Percentiles rank a stretch among this genome's conserved stretches.
phyloP scores from a whole-genome alignment of 2,797 vertebrate genomes.

The Notamacropus eugenii region DNA sequence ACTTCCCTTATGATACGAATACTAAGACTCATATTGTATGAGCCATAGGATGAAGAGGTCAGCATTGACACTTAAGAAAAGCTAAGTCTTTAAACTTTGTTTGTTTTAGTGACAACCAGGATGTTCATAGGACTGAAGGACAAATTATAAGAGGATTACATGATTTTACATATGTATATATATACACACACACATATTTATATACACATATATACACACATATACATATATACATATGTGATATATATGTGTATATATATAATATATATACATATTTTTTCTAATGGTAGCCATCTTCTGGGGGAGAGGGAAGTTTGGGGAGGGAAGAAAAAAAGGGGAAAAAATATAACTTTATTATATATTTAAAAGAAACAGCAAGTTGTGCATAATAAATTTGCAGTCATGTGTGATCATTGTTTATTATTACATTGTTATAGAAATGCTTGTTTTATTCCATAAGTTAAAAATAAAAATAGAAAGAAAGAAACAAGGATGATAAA shows the following conservation, averaged over 20 bases:
- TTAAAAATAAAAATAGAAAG: background rate
- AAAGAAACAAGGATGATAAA: too few species aligned
- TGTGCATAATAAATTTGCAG: background rate
- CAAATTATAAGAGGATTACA: background rate
- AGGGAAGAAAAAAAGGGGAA: background rate
- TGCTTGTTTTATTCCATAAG: background rate
- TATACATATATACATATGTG: too few species aligned
- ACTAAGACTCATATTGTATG: background rate
- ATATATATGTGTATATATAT: too few species aligned
- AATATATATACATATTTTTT: too few species aligned
- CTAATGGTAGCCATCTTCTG: too few species aligned
- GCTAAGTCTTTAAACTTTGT: background rate
- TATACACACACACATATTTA: too few species aligned
- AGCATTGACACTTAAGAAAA: background rate
- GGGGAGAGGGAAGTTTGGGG: too few species aligned
- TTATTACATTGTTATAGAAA: background rate
- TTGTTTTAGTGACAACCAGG: background rate
- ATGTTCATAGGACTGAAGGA: background rate
- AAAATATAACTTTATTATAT: background rate
- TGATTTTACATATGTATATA: background rate
- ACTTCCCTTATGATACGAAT: background rate
- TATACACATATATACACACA: too few species aligned
- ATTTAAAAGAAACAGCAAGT: background rate
- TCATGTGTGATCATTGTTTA: background rate
- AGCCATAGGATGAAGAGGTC: background rate